Evolutionary conservation across 2,888 invertebrate species (phyloP).

Genomic region (Sericinus montela): DNA sequence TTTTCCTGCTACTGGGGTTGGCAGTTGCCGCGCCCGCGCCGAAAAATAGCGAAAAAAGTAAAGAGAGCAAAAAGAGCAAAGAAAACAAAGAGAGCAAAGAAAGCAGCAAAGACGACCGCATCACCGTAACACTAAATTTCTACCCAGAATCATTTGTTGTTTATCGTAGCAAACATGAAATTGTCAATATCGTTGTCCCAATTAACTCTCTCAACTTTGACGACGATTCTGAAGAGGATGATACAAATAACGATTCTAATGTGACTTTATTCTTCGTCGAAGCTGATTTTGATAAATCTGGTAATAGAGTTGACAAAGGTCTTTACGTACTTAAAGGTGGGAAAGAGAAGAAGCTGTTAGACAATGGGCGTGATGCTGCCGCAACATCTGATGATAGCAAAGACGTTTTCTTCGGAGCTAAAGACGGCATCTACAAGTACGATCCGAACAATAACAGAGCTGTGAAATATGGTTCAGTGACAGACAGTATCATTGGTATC

Average conservation of each 20-base stretch:
- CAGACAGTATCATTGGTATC: slow-evolving; percentile 42
- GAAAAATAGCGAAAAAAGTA: neutral
- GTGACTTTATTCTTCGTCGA: slow-evolving; percentile 33
- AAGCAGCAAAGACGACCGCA: slow-evolving; percentile 23
- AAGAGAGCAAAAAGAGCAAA: slow-evolving; percentile 14
- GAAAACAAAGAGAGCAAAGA: slow-evolving; percentile 11
- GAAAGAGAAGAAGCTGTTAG: slow-evolving; percentile 35
- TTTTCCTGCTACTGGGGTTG: slow-evolving; percentile 30
- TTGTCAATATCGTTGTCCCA: slow-evolving; percentile 38
- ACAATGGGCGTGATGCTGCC: slow-evolving; percentile 38
- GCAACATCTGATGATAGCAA: slow-evolving; percentile 36
- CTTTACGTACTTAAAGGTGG: slow-evolving; percentile 33
- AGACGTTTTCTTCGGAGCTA: slow-evolving; percentile 18
- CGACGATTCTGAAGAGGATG: slow-evolving; percentile 23
- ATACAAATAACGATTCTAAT: slow-evolving; percentile 20
- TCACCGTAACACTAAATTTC: slow-evolving; percentile 30
- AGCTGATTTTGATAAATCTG: slow-evolving; percentile 32
- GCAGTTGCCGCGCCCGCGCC: slow-evolving; percentile 30
- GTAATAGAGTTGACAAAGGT: slow-evolving; percentile 33
- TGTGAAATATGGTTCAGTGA: slow-evolving; percentile 45
- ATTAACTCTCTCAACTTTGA: slow-evolving; percentile 38
- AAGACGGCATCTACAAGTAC: slow-evolving; percentile 12
- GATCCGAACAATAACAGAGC: slow-evolving; percentile 32
- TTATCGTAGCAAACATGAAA: slow-evolving; percentile 35
- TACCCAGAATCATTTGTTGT: slow-evolving; percentile 30